A percentile compares a stretch with the other conserved stretches of the same genome.
Evolutionary conservation across 2,113 vertebrate genomes (phyloP).

Genomic region (Hydrolagus affinis): DNA sequence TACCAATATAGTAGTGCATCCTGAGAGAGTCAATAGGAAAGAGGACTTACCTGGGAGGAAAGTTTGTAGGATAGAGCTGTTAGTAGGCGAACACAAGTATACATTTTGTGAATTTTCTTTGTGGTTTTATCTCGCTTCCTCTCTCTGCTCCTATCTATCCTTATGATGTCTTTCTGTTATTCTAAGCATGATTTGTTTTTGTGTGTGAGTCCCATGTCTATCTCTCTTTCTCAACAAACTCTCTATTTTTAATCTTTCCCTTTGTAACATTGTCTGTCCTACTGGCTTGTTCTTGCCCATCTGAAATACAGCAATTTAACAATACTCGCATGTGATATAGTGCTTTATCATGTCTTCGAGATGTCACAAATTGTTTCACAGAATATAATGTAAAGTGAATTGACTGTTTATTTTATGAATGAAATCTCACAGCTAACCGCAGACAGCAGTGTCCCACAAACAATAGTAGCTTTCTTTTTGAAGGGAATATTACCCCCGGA

Average conservation of each 20-base stretch:
- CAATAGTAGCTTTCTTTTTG: no score
- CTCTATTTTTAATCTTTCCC: background rate
- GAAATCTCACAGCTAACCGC: no score
- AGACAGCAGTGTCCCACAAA: no score
- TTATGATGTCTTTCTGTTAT: background rate
- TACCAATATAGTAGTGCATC: no score
- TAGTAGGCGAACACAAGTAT: background rate
- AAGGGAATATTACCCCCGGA: no score
- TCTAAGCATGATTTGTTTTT: background rate
- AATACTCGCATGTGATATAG: background rate
- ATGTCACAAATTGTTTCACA: no score
- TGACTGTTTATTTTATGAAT: no score
- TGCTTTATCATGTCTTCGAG: no score
- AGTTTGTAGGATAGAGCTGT: background rate
- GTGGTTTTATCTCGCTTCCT: no score
- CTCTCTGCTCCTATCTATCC: background rate
- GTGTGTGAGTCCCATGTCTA: background rate
- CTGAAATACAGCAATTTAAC: background rate
- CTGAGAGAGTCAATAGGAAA: no score
- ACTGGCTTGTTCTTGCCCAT: background rate
- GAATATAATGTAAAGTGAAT: no score
- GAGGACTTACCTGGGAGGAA: background rate
- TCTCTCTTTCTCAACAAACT: background rate
- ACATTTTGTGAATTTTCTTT: background rate
- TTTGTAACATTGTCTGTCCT: background rate